These are phyloP conservation scores for Meandrusa payeni DNA, from an alignment of 2,888 invertebrate genomes.

Conservation along the genomic window DNA sequence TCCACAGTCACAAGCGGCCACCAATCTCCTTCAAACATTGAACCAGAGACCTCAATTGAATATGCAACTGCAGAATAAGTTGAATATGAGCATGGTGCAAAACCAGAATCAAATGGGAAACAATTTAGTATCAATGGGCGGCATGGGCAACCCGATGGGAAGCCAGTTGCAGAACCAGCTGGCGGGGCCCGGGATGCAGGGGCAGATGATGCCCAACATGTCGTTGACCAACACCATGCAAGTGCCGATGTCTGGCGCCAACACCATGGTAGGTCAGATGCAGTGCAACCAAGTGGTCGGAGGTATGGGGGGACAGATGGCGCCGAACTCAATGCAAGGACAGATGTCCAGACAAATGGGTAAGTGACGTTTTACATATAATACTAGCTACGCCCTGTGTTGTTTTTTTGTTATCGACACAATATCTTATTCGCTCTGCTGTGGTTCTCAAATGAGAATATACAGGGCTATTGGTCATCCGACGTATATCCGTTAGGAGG, in stretches of 20 bases:
- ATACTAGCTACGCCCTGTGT: too few species aligned
- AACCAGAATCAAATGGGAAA: constrained; percentile 79
- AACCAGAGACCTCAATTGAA: constrained; percentile 84
- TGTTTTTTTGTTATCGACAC: too few species aligned
- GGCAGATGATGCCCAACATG: constrained; percentile 75
- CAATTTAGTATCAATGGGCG: constrained; percentile 66
- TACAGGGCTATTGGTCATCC: too few species aligned
- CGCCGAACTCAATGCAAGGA: constrained; percentile 55
- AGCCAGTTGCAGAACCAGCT: constrained; percentile 70
- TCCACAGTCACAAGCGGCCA: constrained; percentile 79
- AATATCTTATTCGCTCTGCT: too few species aligned
- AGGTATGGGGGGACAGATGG: constrained; percentile 71
- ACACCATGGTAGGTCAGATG: constrained; percentile 65
- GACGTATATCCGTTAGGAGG: too few species aligned
- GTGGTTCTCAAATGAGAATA: too few species aligned
- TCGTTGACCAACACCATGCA: constrained; percentile 65
- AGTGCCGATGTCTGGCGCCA: constrained; percentile 58
- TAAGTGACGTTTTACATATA: constrained; percentile 41
- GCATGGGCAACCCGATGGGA: constrained; percentile 70
- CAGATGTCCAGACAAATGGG: constrained; percentile 75
- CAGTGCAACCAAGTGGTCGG: constrained; percentile 69
- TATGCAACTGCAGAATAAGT: constrained; percentile 82
- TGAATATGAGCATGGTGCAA: constrained; percentile 77
- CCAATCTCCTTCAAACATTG: constrained; percentile 87
- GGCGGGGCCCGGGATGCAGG: constrained; percentile 62